Conservation (phyloP, 2,113 vertebrate genomes). For the Bambusicola thoracicus region DNA sequence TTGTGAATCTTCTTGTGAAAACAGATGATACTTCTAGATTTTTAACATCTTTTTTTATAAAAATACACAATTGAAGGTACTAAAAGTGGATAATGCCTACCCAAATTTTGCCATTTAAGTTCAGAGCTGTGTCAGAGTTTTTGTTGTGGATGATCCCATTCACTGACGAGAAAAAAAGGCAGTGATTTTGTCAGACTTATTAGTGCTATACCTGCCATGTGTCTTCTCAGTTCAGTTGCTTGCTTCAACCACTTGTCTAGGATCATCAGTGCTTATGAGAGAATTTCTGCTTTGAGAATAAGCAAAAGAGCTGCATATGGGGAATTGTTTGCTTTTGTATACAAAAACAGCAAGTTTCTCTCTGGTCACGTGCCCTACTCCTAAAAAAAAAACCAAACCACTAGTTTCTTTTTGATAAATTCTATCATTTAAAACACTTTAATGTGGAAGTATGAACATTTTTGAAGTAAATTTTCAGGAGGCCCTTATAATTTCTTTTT, state of each 20-base stretch:
- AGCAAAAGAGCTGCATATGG: not conserved
- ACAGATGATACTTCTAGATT: not conserved
- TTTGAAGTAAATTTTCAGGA: not conserved
- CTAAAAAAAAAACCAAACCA: not conserved
- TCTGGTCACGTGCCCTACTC: not conserved
- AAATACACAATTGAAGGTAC: not conserved
- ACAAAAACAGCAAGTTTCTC: not conserved
- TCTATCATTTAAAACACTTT: not conserved
- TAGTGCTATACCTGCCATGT: conserved; percentile 8
- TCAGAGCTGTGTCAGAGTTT: not conserved
- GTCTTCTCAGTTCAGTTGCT: not conserved
- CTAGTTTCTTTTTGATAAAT: not conserved
- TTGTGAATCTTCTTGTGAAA: not conserved
- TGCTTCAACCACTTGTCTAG: not conserved
- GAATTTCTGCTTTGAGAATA: not conserved
- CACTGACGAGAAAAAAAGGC: not conserved
- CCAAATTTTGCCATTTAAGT: not conserved
- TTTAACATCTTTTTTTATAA: conserved; percentile 1
- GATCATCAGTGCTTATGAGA: not conserved
- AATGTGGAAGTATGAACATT: not conserved
- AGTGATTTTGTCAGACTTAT: conserved; percentile 16
- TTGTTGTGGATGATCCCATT: not conserved
- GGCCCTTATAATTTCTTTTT: not conserved
- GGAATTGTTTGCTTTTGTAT: not conserved
- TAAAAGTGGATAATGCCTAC: not conserved